Conservation (phyloP, 1,140 invertebrate species). For the Trichomalopsis sarcophagae region DNA sequence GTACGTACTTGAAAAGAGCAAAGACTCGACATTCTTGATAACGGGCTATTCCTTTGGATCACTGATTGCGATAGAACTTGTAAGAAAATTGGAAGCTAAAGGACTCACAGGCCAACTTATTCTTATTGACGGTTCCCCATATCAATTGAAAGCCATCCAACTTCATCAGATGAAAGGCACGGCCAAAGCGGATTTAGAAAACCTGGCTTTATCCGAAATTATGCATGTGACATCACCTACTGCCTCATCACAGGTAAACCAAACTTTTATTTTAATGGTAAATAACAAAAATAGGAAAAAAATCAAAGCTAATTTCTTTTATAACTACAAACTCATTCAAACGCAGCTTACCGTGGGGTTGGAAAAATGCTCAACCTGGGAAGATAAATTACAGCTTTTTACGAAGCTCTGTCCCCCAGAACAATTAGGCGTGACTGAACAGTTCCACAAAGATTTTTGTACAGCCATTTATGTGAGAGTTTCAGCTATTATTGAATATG, state of each 20-base stretch:
- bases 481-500: slow-evolving; percentile 75
- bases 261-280: background rate
- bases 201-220: slow-evolving; percentile 10
- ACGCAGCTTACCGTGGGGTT: slow-evolving; percentile 62
- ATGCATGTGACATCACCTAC: slow-evolving; percentile 8
- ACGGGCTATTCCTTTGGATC: slow-evolving; percentile 70
- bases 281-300: no score
- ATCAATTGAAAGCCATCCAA: slow-evolving; percentile 56
- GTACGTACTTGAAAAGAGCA: slow-evolving; percentile 58
- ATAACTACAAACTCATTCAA: background rate
- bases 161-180: background rate
- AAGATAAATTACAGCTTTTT: slow-evolving; percentile 66
- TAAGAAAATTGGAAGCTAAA: slow-evolving; percentile 60
- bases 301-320: background rate
- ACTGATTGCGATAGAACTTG: slow-evolving; percentile 66
- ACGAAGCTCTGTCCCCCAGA: background rate
- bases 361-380: slow-evolving; percentile 65
- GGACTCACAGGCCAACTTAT: slow-evolving; percentile 62
- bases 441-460: slow-evolving; percentile 73
- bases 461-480: slow-evolving; percentile 76
- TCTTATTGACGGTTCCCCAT: slow-evolving; percentile 68
- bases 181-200: slow-evolving; percentile 26
- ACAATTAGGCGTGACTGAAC: slow-evolving; percentile 41
- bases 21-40: slow-evolving; percentile 64
- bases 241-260: background rate